Conservation (phyloP, 1,140 invertebrate species). For the Elysia chlorotica region DNA sequence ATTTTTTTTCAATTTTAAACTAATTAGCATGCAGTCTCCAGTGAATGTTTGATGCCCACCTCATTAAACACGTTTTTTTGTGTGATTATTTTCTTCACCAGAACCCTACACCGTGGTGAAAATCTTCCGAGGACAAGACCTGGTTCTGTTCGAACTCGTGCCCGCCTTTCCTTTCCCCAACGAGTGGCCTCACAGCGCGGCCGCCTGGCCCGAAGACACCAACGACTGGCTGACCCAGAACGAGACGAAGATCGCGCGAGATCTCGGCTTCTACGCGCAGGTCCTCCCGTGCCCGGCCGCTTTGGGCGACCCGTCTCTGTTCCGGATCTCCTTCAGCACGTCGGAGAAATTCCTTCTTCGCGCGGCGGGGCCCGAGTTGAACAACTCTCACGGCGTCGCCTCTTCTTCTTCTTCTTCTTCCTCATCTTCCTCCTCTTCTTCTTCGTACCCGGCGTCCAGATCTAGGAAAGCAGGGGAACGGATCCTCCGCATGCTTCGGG, state of each 20-base stretch:
- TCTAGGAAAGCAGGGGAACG: slow-evolving; percentile 19
- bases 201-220: slow-evolving; percentile 1
- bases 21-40: too few relatives aligned
- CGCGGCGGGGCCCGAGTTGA: not conserved
- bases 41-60: too few relatives aligned
- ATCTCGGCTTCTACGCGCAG: slow-evolving; percentile 26
- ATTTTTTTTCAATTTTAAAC: too few relatives aligned
- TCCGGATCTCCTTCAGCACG: slow-evolving; percentile 26
- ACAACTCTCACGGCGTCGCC: too few relatives aligned
- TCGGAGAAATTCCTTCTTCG: slow-evolving; percentile 30
- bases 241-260: slow-evolving; percentile 10
- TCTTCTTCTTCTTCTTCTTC: too few relatives aligned
- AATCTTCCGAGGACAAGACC: slow-evolving; percentile 8
- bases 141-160: slow-evolving; percentile 25
- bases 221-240: slow-evolving; percentile 26
- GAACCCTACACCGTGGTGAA: slow-evolving; percentile 32
- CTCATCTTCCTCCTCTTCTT: too few relatives aligned
- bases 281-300: slow-evolving; percentile 15
- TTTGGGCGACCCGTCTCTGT: slow-evolving; percentile 12
- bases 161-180: slow-evolving; percentile 28
- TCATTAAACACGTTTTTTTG: too few relatives aligned
- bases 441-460: not conserved
- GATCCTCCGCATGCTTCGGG: slow-evolving; percentile 26
- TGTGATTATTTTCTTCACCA: slow-evolving; percentile 4
- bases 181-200: slow-evolving; percentile 23